Base-by-base conservation (phyloP, 1,140 invertebrate species). In the Latrodectus geometricus region DNA sequence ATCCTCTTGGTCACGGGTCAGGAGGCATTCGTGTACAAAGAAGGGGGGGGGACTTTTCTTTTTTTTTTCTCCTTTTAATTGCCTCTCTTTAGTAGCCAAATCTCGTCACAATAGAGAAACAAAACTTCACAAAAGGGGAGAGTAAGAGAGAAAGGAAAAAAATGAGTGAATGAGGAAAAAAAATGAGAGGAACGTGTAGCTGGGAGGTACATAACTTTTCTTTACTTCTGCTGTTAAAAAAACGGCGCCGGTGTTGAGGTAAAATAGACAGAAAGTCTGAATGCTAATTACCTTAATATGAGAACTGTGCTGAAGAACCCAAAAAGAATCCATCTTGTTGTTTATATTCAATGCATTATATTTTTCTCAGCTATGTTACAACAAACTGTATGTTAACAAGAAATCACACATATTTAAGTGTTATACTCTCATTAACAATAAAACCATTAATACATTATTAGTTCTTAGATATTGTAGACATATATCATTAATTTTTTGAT, bases 41-140 rank as follows among this genome's bases (percentile, higher is more conserved):
- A 17, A 15, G 48, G 56, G 54, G 54, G 17, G 54, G 54, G 8
- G 1, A 35, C 5, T 35, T 35, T 5, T 35, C 35, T 35, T 5
- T 35, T 35, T 70, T 83, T 65, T 82, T n/a, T n/a, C n/a, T 54
- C 49, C 52, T 54, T 76, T 76, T 84, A 84, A 84, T 84, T 84
- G 81, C 73, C 82, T 84, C 82, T 76, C 72, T 84, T 84, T 84
- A 84, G 82, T 76, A 54, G 73, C 72, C 76, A 84, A 84, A 84
- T 54, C 82, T 84, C 82, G 52, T 69, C 82, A 84, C 82, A 84
- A 84, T 84, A 54, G 82, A 76, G 73, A 84, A 84, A 75, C 72
- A 84, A 84, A 76, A 84, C 82, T 75, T 68, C 52, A n/a, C 73
- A 69, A 15, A 72, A 70, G 61, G 72, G 52, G 76, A 86, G 50